Evolutionary conservation across 2,797 vertebrate genomes (phyloP), one percentile per base, ranked within the genome.

Genomic region (Lepus oiostolus): DNA sequence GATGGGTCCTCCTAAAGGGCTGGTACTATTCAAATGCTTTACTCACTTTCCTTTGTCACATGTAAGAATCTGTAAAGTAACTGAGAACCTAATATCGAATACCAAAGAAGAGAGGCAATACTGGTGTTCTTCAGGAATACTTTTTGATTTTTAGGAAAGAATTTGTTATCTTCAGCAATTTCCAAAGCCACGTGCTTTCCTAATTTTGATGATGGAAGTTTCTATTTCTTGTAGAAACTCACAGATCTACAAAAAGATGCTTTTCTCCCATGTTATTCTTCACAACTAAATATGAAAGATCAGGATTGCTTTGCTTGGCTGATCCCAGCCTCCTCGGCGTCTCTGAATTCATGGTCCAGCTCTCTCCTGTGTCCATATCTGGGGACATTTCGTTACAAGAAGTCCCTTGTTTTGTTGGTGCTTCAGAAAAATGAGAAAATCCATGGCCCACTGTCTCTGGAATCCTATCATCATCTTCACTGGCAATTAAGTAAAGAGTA

Each of bases 151-250:
- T 86, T 96, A 84, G 98, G 96, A 70, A 98, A 87, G 96, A 99
- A 99, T 52, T 63, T 96, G 97, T 99, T 99, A 98, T 99, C 99
- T 38, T 99, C 98, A 74, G 99, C 99, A 83, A 99, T 98, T 22
- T 98, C 98, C 98, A 99, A 99, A 24, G 98, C 98, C 77, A 98
- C 98, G 0, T 97, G 98, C 97, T 99, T 99, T 88, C 99, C 99
- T 94, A 98, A 97, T 98, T 99, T 99, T 76, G 99, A 99, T 14
- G 99, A 99, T 99, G 99, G 96, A 99, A 99, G 96, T 99, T 99
- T 98, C 99, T 98, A 96, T 99, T 99, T 98, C 98, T 99, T 97
- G 99, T 99, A 98, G 99, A 99, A 87, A 99, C 99, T 14, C 99
- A 99, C 99, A 83, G 98, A 97, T 99, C 99, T 79, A 99, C 99